A percentile compares a stretch with the other conserved stretches of the same genome.
These are phyloP conservation scores for Amphiprion percula DNA, from an alignment of 2,113 vertebrate species.

Conservation along the genomic window DNA sequence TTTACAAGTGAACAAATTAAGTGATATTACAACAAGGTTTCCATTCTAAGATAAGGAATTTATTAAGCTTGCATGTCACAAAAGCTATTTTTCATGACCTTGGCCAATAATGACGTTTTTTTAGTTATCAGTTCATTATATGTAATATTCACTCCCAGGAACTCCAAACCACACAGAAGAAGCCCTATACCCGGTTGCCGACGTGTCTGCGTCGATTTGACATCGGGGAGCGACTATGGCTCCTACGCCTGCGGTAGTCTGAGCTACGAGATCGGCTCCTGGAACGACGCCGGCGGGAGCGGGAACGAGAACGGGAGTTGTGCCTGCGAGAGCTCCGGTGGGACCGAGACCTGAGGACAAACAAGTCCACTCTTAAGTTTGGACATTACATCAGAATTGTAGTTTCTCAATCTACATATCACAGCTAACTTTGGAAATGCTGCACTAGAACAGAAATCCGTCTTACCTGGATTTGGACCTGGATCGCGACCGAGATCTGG, in stretches of 20 bases:
- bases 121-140: too few relatives aligned
- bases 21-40: too few relatives aligned
- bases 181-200: conserved; percentile 69
- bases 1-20: not conserved
- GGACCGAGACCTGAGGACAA: conserved; percentile 66
- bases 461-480: conserved; percentile 81
- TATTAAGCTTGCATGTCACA: too few relatives aligned
- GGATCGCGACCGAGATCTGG: conserved; percentile 83
- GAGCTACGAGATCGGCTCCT: conserved; percentile 76
- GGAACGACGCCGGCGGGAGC: conserved; percentile 66
- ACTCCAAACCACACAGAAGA: not conserved
- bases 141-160: too few relatives aligned
- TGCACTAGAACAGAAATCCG: rapidly evolving
- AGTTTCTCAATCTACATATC: not conserved
- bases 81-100: too few relatives aligned
- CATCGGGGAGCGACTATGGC: conserved; percentile 78
- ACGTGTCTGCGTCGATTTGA: conserved; percentile 77
- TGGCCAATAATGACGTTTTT: too few relatives aligned
- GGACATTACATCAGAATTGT: not conserved
- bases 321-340: conserved; percentile 77
- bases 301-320: conserved; percentile 75
- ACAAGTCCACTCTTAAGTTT: not conserved
- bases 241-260: conserved; percentile 68
- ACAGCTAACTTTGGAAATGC: not conserved
- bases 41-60: too few relatives aligned